Evolutionary conservation across 2,113 vertebrate genomes (phyloP).

Genomic region (Rhombomys opimus): DNA sequence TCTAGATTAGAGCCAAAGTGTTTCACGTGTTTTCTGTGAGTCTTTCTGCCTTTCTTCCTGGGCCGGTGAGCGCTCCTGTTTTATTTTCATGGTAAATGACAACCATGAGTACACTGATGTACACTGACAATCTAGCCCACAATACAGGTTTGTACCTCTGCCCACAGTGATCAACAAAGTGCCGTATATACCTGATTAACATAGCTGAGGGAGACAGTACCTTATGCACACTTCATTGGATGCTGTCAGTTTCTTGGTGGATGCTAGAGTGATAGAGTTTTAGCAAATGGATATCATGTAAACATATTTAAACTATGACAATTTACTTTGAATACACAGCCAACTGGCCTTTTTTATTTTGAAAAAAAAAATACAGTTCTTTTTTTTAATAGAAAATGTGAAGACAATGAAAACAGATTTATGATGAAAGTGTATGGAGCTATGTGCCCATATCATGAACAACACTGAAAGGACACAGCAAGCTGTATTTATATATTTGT

Average conservation of each 20-base stretch:
- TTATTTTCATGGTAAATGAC: neutral
- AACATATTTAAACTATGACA: neutral
- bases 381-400: neutral
- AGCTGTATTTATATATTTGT: neutral
- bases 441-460: too few species aligned
- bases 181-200: neutral
- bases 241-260: neutral
- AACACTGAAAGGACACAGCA: neutral
- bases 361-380: neutral
- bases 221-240: neutral
- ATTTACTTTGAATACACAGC: neutral
- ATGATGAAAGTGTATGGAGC: too few species aligned
- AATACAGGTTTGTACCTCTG: neutral
- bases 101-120: neutral
- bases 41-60: neutral
- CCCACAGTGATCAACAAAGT: neutral
- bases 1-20: neutral
- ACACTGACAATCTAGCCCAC: neutral
- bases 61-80: neutral
- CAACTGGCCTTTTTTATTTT: neutral
- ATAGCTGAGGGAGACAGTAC: neutral
- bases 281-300: neutral
- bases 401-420: neutral
- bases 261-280: neutral
- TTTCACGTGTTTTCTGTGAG: neutral